Conservation (phyloP, 2,888 invertebrate genomes). For the Diaperis boleti region DNA sequence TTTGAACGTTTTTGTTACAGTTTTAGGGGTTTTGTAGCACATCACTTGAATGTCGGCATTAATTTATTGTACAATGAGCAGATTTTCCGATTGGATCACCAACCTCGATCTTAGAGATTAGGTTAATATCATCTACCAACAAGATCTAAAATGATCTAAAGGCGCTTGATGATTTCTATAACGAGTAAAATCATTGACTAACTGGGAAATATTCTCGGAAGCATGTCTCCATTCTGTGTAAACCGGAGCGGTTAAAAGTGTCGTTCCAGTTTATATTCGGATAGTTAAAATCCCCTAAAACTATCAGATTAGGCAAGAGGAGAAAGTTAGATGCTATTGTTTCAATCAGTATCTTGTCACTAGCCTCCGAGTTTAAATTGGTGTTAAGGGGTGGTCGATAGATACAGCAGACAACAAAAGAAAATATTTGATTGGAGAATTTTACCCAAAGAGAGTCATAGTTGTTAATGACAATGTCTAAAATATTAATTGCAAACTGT, state of each 20-base stretch:
- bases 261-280: not conserved
- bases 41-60: slow-evolving; percentile 1
- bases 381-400: not conserved
- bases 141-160: not conserved
- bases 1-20: not conserved
- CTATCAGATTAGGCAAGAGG: not conserved
- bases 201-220: not conserved
- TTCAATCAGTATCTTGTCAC: not conserved
- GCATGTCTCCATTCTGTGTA: not conserved
- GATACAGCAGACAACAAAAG: not conserved
- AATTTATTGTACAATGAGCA: not conserved
- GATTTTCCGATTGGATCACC: not conserved
- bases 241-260: not conserved
- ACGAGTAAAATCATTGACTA: not conserved
- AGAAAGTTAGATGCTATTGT: not conserved
- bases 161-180: not conserved
- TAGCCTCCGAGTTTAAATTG: not conserved
- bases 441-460: not conserved
- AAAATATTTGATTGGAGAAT: not conserved
- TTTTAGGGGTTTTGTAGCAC: not conserved
- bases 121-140: not conserved
- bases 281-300: not conserved
- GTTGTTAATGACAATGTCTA: not conserved
- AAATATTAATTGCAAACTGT: not conserved
- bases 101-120: not conserved